These are phyloP conservation scores for Cyprinella venusta DNA, from an alignment of 2,797 vertebrate species.

Conservation along the genomic window DNA sequence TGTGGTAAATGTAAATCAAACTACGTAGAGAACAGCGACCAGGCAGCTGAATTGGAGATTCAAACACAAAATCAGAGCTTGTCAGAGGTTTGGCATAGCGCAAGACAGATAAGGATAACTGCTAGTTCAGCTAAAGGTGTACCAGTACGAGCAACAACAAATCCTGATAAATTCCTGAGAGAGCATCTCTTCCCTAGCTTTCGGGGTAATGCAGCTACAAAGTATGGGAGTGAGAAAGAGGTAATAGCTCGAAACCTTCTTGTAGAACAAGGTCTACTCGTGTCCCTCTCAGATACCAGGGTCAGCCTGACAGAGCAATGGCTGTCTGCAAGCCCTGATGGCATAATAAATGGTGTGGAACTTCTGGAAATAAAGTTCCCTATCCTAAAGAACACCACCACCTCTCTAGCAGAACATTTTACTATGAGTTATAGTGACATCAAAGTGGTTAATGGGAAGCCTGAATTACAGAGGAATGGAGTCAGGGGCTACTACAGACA, in stretches of 20 bases:
- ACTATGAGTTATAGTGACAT: background rate
- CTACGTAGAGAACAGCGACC: background rate
- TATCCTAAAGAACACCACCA: background rate
- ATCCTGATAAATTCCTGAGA: background rate
- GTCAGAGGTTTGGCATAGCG: background rate
- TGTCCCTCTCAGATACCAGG: background rate
- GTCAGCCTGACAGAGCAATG: background rate
- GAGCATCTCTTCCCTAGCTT: too few species aligned
- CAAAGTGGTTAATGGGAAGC: background rate
- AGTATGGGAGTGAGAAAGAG: background rate
- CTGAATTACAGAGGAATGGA: background rate
- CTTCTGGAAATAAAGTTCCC: background rate
- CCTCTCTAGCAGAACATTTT: background rate
- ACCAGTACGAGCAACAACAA: background rate
- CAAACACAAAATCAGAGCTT: background rate
- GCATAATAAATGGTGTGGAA: background rate
- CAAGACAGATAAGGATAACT: background rate
- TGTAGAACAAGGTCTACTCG: background rate
- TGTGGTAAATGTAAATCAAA: background rate
- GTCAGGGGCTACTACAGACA: background rate
- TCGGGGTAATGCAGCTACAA: background rate
- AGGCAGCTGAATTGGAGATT: background rate
- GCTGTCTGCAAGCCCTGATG: background rate
- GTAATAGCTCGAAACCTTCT: background rate
- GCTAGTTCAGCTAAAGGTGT: background rate